Base-by-base conservation (phyloP, 1,140 invertebrate genomes). In the Sipha flava region DNA sequence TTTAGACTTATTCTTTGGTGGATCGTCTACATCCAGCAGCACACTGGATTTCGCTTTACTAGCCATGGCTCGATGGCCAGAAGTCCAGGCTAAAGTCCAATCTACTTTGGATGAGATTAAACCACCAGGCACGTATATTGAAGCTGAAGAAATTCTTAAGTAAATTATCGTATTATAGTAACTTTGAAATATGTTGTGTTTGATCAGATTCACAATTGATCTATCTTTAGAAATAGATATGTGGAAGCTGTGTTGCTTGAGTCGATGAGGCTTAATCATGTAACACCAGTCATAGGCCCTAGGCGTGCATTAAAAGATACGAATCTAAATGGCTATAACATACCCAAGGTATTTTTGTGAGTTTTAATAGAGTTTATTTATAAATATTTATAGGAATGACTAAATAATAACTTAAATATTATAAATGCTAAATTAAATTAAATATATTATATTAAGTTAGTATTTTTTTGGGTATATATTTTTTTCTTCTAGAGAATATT, bases 11-110 rank as follows among this genome's bases (percentile, higher is more conserved):
- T 90, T 93, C 72, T 89, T 93, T 80, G 92, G 91, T 3, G 92
- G 92, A 9, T 88, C 88, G 0, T 88, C 89, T 79, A 95, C 93
- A 0, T 95, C 93, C 0, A 89, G 91, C 49, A 90, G 88, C 40
- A 89, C 91, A 0, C 83, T 95, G 4, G 89, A 91, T 80, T 92
- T 94, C 85, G 87, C 89, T 1, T 86, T 95, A 40, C 86, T 94
- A 49, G 87, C 89, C n/a, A 88, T 93, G 83, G 84, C 92, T 1
- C 84, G 90, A 54, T 84, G 92, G 80, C 88, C 88, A 79, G 87
- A 91, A 23, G 85, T 93, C 2, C 93, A 95, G 84, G 82, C 86
- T 0, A 89, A 89, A 83, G 84, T 93, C 1, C 89, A 89, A 23
- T 82, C 89, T 0, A 92, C 94, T 84, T 87, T 95, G 21, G 87